phyloP scores from a whole-genome alignment of 2,797 vertebrate species.

The Sebastes alutus region DNA sequence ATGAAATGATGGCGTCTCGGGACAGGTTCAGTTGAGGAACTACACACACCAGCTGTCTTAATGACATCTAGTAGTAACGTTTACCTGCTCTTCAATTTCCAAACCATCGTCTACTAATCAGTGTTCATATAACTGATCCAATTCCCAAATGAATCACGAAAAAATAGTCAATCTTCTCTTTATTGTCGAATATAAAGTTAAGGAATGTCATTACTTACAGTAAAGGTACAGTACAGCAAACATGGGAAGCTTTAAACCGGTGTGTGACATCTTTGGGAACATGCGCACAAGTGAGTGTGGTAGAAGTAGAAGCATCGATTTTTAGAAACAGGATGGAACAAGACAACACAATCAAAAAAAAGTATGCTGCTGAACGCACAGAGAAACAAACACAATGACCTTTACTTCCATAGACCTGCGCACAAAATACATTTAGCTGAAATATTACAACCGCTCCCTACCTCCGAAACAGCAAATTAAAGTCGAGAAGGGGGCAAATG shows the following conservation, averaged over 20 bases:
- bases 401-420: conserved; percentile 47
- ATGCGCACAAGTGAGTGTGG: conserved; percentile 53
- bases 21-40: background rate
- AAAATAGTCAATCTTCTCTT: conserved; percentile 67
- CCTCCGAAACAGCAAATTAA: conserved; percentile 57
- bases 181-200: conserved; percentile 77
- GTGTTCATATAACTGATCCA: background rate
- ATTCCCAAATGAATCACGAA: conserved; percentile 9
- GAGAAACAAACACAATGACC: conserved; percentile 26
- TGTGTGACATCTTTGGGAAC: conserved; percentile 72
- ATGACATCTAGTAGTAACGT: background rate
- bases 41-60: background rate
- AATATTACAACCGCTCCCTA: conserved; percentile 31
- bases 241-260: conserved; percentile 50
- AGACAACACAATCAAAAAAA: conserved; percentile 24
- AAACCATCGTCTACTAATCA: background rate
- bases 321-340: conserved; percentile 23
- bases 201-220: conserved; percentile 60
- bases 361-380: background rate
- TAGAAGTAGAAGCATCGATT: conserved; percentile 20
- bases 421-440: conserved; percentile 54
- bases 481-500: conserved; percentile 50
- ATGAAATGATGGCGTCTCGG: conserved; percentile 21
- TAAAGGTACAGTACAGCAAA: conserved; percentile 62
- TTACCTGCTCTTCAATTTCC: background rate